Conservation (phyloP, 1,140 invertebrate species). For the Rhagoletis zephyria region DNA sequence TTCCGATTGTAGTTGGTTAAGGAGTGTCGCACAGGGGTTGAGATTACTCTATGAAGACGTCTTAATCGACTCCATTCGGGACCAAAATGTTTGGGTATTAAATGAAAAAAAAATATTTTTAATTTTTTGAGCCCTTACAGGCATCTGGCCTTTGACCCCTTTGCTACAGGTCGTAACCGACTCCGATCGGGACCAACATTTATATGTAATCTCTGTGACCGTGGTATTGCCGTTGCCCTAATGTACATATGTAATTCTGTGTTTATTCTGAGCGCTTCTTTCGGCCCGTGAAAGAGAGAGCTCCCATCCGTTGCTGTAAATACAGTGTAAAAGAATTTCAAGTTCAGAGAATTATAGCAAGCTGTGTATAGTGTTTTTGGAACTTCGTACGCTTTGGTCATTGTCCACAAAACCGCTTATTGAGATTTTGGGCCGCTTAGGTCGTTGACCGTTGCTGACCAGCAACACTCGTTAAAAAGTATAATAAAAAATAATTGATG, state of each 20-base stretch:
- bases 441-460: not conserved
- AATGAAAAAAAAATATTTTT: too few relatives aligned
- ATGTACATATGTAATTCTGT: not conserved
- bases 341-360: constrained; percentile 46
- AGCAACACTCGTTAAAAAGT: not conserved
- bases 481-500: not conserved
- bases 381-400: not conserved
- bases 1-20: too few relatives aligned
- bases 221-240: not conserved
- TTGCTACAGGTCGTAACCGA: too few relatives aligned
- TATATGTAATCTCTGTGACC: too few relatives aligned
- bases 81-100: too few relatives aligned
- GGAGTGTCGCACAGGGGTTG: too few relatives aligned
- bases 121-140: too few relatives aligned
- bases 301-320: not conserved
- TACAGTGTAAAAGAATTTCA: not conserved
- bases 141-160: too few relatives aligned
- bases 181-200: too few relatives aligned
- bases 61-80: too few relatives aligned
- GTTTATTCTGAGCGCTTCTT: constrained; percentile 5
- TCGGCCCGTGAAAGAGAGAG: constrained; percentile 43
- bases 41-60: too few relatives aligned
- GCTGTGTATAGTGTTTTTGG: not conserved
- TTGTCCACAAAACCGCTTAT: not conserved
- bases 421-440: constrained; percentile 5